Evolutionary conservation across 2,797 vertebrate species (phyloP).

Genomic region (Craterocephalus amniculus): DNA sequence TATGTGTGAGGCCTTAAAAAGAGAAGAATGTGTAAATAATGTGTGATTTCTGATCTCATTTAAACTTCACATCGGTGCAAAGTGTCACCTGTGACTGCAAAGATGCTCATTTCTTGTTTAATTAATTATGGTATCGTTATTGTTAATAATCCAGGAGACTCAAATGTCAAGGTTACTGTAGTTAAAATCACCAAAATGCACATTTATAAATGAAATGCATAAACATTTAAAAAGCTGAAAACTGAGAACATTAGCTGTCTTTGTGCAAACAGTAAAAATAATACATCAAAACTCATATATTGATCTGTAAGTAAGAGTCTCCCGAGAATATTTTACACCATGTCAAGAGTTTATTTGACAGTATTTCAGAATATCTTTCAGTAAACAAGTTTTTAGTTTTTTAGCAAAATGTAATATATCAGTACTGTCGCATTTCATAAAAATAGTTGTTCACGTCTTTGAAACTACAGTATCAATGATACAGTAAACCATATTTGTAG

Average conservation of each 20-base stretch:
- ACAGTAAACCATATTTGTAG: slow-evolving; percentile 99
- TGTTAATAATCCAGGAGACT: background rate
- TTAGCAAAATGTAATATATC: slow-evolving; percentile 99
- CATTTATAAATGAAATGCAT: background rate
- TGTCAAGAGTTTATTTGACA: slow-evolving; percentile 99
- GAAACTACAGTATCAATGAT: slow-evolving; percentile 98
- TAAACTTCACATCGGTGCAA: slow-evolving; percentile 6
- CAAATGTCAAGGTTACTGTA: background rate
- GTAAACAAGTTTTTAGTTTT: slow-evolving; percentile 97
- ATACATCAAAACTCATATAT: too few species aligned
- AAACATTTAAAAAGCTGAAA: background rate
- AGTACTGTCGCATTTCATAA: slow-evolving; percentile 99
- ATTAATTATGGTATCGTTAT: background rate
- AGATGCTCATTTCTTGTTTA: background rate
- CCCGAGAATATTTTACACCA: slow-evolving; percentile 79
- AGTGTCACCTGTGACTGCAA: background rate
- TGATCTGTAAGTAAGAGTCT: slow-evolving; percentile 26
- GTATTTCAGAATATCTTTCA: slow-evolving; percentile 99
- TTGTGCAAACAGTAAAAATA: background rate
- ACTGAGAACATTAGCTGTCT: background rate
- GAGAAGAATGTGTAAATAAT: slow-evolving; percentile 7
- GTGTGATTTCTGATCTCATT: slow-evolving; percentile 47
- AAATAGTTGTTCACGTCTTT: slow-evolving; percentile 99
- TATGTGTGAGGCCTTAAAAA: background rate
- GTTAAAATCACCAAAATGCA: background rate